These are phyloP conservation scores for Dryocosmus kuriphilus DNA, from an alignment of 2,888 invertebrate species.

Conservation along the genomic window DNA sequence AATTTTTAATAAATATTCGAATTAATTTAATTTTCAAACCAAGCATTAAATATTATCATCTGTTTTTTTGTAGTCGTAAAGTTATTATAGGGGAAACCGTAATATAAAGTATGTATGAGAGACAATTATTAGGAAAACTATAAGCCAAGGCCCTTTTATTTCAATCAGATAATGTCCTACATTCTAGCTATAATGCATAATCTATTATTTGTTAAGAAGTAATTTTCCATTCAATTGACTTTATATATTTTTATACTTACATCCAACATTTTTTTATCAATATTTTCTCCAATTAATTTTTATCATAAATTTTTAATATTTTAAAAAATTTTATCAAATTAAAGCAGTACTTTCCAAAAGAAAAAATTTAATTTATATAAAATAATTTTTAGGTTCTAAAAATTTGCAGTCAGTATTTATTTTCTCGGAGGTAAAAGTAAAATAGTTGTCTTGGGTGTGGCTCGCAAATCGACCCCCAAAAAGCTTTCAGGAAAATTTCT, in stretches of 20 bases:
- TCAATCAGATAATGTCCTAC: constrained; percentile 6
- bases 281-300: too few relatives aligned
- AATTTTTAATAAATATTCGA: too few relatives aligned
- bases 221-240: background rate
- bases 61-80: background rate
- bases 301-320: too few relatives aligned
- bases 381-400: background rate
- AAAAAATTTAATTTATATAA: background rate
- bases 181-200: background rate
- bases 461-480: background rate
- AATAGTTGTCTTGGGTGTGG: background rate
- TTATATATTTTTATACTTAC: background rate
- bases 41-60: background rate
- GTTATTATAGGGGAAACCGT: background rate
- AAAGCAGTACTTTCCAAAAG: background rate
- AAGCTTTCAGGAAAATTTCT: background rate
- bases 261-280: too few relatives aligned
- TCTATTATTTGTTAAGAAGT: background rate
- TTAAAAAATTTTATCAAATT: too few relatives aligned
- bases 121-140: background rate
- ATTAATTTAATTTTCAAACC: background rate
- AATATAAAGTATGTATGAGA: background rate
- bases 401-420: background rate
- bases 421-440: background rate
- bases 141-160: background rate